Base-by-base conservation (phyloP, 2,797 vertebrate species). In the Telmatherina bonti region DNA sequence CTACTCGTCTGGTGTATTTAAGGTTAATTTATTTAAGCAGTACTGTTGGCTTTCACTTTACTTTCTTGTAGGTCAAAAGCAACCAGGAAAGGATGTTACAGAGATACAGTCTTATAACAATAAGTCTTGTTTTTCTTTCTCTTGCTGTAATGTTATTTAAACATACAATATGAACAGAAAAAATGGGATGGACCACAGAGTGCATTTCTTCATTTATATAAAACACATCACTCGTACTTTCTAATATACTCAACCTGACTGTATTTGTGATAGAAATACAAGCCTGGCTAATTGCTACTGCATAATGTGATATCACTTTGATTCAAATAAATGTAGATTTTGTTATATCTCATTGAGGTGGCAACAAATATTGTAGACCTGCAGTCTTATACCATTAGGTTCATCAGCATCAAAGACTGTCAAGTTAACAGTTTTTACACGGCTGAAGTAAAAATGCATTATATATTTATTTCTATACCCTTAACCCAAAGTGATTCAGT, bases 1-100 rank as follows among this genome's bases (percentile, higher is more conserved):
- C 86, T 82, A 71, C 33, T 74, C 57, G 64, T 79, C 36, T 84
- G 69, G 52, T 33, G 58, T 49, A 75, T 86, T 74, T 66, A 73
- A 51, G 47, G 76, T 65, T 13, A 68, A 77, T 62, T 38, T 51
- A 16, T 76, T 80, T 60, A 74, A 67, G 53, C 24, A 31, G 72
- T 29, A 16, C 24, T 64, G 15, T 57, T 70, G 62, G 52, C 71
- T 70, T 9, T 15, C 20, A 38, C 41, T 75, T 74, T 55, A 51
- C 38, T 41, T 72, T 81, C 54, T 31, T 66, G 12, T 29, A 30
- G 65, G 69, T 51, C 27, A 52, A 67, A 74, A 35, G 43, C 41
- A 68, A 7, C 49, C 5, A 18, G 20, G 16, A 36, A 38, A 55
- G 22, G 15, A 49, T 41, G 9, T 22, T 47, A 15, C 61, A 16